These are phyloP conservation scores for Minunthozetes semirufus DNA, from an alignment of 2,888 invertebrate genomes.

Conservation along the genomic window DNA sequence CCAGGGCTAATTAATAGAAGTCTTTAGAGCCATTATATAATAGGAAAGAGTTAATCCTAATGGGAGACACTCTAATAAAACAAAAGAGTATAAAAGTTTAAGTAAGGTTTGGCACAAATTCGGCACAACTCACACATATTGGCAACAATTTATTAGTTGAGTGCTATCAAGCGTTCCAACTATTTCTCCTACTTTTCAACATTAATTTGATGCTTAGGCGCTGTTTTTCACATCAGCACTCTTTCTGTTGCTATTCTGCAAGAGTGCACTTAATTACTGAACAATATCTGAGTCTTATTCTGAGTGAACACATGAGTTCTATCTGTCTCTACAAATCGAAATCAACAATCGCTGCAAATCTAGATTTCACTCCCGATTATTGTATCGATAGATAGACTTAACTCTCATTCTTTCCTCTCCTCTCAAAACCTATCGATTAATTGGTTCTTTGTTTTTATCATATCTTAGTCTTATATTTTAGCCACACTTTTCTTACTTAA, in stretches of 20 bases:
- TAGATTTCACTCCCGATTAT: constrained; percentile 2
- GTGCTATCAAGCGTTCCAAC: constrained; percentile 24
- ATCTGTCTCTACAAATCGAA: constrained; percentile 1
- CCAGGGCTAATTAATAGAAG: constrained; percentile 22
- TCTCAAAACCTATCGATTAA: not conserved
- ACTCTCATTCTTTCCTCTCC: not conserved
- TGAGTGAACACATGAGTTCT: constrained; percentile 8
- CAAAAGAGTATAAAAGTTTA: constrained; percentile 6
- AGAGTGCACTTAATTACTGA: constrained; percentile 27
- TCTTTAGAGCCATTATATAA: constrained; percentile 9
- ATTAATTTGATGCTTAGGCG: constrained; percentile 24
- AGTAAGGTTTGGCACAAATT: not conserved
- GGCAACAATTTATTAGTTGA: constrained; percentile 30
- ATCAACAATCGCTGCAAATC: constrained; percentile 16
- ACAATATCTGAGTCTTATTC: constrained; percentile 13
- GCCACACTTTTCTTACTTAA: not conserved
- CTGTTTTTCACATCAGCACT: constrained; percentile 22
- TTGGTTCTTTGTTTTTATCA: not conserved
- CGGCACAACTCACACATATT: not conserved
- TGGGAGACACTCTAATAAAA: constrained; percentile 27
- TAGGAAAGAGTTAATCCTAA: constrained; percentile 10
- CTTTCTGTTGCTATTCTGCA: constrained; percentile 10
- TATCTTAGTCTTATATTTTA: not conserved
- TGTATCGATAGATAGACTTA: not conserved
- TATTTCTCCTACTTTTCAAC: constrained; percentile 18